Evolutionary conservation across 2,797 vertebrate species (phyloP).

Genomic region (Carcharodon carcharias): DNA sequence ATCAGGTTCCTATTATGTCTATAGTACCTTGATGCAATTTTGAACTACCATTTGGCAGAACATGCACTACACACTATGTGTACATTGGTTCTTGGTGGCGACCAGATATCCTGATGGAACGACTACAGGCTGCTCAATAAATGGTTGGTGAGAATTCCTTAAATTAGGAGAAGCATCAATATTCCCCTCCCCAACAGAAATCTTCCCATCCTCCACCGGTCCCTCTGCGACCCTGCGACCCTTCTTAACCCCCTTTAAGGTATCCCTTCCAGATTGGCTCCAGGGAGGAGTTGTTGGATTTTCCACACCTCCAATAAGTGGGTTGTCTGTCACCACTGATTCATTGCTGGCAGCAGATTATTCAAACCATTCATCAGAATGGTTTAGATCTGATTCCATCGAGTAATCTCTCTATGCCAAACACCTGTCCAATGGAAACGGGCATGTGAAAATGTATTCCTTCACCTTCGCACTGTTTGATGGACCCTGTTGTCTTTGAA

Average conservation of each 20-base stretch:
- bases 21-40: not conserved
- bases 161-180: not conserved
- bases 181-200: not conserved
- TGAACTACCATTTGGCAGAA: not conserved
- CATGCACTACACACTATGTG: not conserved
- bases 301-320: not conserved
- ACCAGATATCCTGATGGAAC: not conserved
- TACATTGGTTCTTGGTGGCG: not conserved
- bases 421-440: not conserved
- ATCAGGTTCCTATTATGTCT: not conserved
- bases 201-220: not conserved
- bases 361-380: not conserved
- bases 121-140: not conserved
- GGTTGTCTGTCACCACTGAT: not conserved
- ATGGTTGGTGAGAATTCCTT: not conserved
- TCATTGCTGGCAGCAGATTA: not conserved
- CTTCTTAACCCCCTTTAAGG: not conserved
- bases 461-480: not conserved
- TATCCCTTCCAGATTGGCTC: not conserved
- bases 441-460: not conserved
- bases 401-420: not conserved
- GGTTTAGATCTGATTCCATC: not conserved
- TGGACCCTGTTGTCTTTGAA: not conserved
- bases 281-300: not conserved
- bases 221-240: no score